A percentile compares a stretch with the other conserved stretches of the same genome.
phyloP scores from a whole-genome alignment of 64 coral and sea anemone genomes.

The Acropora yongei region DNA sequence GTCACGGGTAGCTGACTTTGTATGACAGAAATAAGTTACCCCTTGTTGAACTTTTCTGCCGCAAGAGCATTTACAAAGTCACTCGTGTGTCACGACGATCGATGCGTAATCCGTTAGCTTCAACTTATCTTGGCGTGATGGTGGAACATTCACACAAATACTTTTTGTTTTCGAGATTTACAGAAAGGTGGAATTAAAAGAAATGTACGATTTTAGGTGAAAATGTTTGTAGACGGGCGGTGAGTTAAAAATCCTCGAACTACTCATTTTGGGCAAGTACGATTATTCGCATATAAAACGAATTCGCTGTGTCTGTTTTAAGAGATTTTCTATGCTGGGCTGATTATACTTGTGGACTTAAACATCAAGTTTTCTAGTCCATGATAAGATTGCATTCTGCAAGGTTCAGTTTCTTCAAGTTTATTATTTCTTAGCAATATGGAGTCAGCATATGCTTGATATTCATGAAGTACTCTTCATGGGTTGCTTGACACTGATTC shows the following conservation, averaged over 20 bases:
- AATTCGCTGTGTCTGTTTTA: too few relatives aligned
- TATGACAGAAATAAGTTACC: neutral
- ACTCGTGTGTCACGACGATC: slow-evolving; percentile 27
- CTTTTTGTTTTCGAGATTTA: neutral
- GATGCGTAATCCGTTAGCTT: neutral
- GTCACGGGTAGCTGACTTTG: slow-evolving; percentile 25
- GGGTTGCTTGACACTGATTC: too few relatives aligned
- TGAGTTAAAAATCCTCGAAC: neutral
- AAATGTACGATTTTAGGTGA: neutral
- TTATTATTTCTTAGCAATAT: too few relatives aligned
- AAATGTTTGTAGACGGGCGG: neutral
- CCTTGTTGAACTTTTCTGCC: neutral
- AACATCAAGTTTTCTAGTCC: too few relatives aligned
- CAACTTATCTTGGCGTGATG: too few relatives aligned
- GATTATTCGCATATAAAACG: neutral
- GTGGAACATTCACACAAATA: neutral
- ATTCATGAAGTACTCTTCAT: too few relatives aligned
- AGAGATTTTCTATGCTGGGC: too few relatives aligned
- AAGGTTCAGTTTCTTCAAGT: too few relatives aligned
- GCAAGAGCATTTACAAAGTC: slow-evolving; percentile 8
- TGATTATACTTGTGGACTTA: too few relatives aligned
- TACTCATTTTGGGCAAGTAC: neutral
- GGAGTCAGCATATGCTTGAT: too few relatives aligned
- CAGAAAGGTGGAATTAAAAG: neutral
- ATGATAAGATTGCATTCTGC: too few relatives aligned